Conservation (phyloP, 2,797 vertebrate genomes). For the Peromyscus aztecus region DNA sequence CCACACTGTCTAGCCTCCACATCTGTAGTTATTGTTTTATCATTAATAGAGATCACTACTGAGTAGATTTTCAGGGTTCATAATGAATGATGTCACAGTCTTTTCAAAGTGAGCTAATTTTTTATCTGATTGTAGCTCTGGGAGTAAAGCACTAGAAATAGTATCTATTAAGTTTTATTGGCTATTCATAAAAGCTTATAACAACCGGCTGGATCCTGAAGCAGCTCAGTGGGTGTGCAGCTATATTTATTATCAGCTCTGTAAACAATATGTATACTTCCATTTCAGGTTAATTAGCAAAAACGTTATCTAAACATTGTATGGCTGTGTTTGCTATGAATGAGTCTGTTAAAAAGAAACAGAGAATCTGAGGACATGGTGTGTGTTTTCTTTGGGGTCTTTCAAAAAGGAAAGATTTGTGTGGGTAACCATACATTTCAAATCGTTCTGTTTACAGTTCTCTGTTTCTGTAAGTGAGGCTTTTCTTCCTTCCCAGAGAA, state of each 20-base stretch:
- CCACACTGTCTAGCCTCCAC: not conserved
- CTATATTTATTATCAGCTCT: constrained; percentile 70
- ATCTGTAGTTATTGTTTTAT: not conserved
- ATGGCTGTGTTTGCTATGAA: not conserved
- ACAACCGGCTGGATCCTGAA: constrained; percentile 75
- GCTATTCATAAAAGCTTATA: constrained; percentile 78
- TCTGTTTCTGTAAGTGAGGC: not conserved
- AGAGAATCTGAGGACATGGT: not conserved
- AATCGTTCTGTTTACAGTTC: constrained; percentile 26
- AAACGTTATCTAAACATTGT: constrained; percentile 45
- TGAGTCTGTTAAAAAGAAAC: not conserved
- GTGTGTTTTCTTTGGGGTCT: not conserved
- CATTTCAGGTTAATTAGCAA: constrained; percentile 66
- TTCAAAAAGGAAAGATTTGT: constrained; percentile 3
- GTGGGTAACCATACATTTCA: not conserved
- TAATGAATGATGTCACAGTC: constrained; percentile 56
- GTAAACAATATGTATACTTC: constrained; percentile 68
- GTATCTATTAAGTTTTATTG: constrained; percentile 80
- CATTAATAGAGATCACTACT: constrained; percentile 11
- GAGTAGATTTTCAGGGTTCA: constrained; percentile 27
- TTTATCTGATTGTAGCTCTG: constrained; percentile 66
- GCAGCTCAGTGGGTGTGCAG: constrained; percentile 58
- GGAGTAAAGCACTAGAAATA: constrained; percentile 74
- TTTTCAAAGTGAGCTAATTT: constrained; percentile 70
- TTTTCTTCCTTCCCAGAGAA: not conserved